Conservation (phyloP, 1,140 invertebrate species). For the Eulimnadia texana region DNA sequence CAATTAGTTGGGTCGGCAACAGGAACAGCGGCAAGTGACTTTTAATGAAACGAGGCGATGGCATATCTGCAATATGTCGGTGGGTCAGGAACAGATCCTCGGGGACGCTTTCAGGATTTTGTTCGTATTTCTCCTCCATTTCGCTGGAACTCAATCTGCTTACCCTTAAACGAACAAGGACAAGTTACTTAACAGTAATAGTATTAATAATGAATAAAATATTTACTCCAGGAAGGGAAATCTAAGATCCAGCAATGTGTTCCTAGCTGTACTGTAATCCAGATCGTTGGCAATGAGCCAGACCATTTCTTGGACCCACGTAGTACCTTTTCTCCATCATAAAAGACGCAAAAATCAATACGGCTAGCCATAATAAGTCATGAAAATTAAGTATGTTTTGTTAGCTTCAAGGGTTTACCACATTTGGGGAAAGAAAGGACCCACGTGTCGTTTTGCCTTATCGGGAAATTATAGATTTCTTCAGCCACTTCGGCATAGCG, state of each 20-base stretch:
- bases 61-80: conserved; percentile 22
- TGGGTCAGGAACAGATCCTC: conserved; percentile 24
- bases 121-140: neutral
- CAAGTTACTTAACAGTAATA: neutral
- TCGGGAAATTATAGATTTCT: neutral
- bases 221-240: conserved; percentile 42
- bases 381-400: no score
- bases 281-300: conserved; percentile 68
- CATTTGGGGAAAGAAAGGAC: conserved; percentile 2
- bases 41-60: conserved; percentile 53
- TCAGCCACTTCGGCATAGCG: neutral
- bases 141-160: neutral
- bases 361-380: no score
- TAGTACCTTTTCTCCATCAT: conserved; percentile 60
- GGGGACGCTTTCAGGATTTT: neutral
- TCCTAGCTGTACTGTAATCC: conserved; percentile 55
- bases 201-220: neutral
- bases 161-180: neutral
- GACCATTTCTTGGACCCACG: conserved; percentile 76
- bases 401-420: no score
- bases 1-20: conserved; percentile 36
- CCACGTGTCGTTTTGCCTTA: neutral
- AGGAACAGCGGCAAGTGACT: conserved; percentile 61
- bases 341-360: neutral
- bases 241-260: conserved; percentile 38